Evolutionary conservation across 2,797 vertebrate species (phyloP).

Genomic region (Rhinogobio ventralis): DNA sequence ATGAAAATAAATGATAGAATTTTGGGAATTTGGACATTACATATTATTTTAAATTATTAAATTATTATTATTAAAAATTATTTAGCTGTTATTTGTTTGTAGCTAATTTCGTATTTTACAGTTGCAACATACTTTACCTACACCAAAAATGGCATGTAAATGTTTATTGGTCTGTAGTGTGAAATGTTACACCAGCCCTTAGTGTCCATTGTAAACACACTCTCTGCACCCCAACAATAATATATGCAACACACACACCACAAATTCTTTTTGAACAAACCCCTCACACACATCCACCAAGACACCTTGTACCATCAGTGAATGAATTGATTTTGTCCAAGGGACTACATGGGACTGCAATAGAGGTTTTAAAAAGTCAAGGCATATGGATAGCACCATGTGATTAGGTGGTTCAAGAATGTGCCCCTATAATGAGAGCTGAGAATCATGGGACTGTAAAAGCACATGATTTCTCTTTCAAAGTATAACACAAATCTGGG

Average conservation of each 20-base stretch:
- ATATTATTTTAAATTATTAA: too few relatives aligned
- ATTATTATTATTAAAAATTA: too few relatives aligned
- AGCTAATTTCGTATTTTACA: neutral
- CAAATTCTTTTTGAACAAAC: too few relatives aligned
- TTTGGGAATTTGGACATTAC: neutral
- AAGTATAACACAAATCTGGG: neutral
- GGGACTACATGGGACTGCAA: neutral
- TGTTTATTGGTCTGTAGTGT: too few relatives aligned
- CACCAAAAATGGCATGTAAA: too few relatives aligned
- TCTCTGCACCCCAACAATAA: too few relatives aligned
- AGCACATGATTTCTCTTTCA: conserved; percentile 67
- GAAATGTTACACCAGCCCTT: too few relatives aligned
- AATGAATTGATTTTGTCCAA: neutral
- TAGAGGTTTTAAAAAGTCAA: neutral
- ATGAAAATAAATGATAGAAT: neutral
- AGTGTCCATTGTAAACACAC: too few relatives aligned
- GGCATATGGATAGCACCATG: neutral
- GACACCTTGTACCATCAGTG: too few relatives aligned
- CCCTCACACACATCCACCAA: too few relatives aligned
- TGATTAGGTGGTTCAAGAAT: conserved; percentile 57
- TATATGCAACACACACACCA: too few relatives aligned
- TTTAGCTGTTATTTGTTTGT: too few relatives aligned
- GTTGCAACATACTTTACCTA: neutral
- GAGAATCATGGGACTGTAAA: conserved; percentile 63
- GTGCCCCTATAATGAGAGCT: conserved; percentile 48